These are phyloP conservation scores for Solea solea DNA, from an alignment of 2,113 vertebrate species.

Conservation along the genomic window DNA sequence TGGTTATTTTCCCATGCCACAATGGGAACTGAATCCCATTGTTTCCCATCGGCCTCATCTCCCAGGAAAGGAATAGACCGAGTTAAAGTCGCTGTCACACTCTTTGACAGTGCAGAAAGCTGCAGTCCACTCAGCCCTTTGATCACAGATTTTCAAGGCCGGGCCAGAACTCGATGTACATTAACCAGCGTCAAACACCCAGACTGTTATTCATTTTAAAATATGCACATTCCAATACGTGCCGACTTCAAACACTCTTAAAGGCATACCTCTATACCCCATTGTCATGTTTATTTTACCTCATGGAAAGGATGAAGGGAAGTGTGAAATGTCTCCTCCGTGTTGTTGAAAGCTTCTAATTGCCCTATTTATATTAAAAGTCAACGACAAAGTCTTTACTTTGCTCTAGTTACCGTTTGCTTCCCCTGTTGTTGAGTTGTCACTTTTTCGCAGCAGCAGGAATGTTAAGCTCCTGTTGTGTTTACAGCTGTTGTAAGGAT, in stretches of 20 bases:
- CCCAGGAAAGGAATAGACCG: neutral
- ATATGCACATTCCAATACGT: conserved; percentile 36
- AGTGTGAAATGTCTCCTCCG: conserved; percentile 1
- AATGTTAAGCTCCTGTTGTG: neutral
- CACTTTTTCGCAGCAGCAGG: neutral
- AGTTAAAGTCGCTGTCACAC: conserved; percentile 12
- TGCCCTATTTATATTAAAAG: conserved; percentile 35
- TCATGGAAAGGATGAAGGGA: conserved; percentile 41
- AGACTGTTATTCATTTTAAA: conserved; percentile 23
- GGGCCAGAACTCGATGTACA: conserved; percentile 6
- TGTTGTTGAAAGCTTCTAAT: conserved; percentile 25
- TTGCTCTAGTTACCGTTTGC: neutral
- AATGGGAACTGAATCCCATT: neutral
- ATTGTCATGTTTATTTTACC: conserved; percentile 59
- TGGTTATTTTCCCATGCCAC: neutral
- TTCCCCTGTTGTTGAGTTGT: neutral
- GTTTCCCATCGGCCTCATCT: neutral
- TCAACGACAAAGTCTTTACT: conserved; percentile 33
- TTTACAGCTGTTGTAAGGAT: neutral
- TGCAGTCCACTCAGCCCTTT: conserved; percentile 40
- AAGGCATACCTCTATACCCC: conserved; percentile 1
- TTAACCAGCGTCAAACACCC: conserved; percentile 51
- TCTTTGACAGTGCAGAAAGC: conserved; percentile 1
- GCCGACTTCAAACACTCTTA: conserved; percentile 57
- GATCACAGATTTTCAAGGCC: conserved; percentile 39